Base-by-base conservation (phyloP, 2,888 invertebrate genomes). In the Odontomyia ornata region DNA sequence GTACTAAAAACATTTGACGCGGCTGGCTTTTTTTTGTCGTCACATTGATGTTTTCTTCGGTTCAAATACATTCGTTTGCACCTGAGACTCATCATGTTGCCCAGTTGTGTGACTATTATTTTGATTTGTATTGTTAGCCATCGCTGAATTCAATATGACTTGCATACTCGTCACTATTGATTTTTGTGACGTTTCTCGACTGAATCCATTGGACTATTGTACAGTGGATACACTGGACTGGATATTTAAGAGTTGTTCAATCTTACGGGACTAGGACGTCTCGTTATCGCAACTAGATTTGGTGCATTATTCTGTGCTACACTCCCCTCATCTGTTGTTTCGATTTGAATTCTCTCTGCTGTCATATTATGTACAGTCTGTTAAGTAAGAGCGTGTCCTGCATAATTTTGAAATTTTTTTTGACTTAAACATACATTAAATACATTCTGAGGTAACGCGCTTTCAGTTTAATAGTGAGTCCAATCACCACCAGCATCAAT, bases 211-310 rank as follows among this genome's bases (percentile, higher is more conserved):
- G n/a, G n/a, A n/a, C n/a, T n/a, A n/a, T n/a, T n/a, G n/a, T n/a
- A n/a, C n/a, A n/a, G n/a, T 30, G 94, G 94, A 88, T 95, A 95
- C 76, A 92, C 93, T 69, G 93, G 93, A 87, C 93, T 93, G 81
- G 92, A 91, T 30, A 91, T 92, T 85, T 93, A 93, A 47, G 92
- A 91, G 84, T 93, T 92, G 11, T 93, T 91, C 11, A 90, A 90
- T 83, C 90, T 92, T 84, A 88, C 87, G 79, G 89, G 93, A 86
- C 93, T 93, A 43, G 91, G 92, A 81, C 93, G 88, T 81, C 93
- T 88, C 2, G 92, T 91, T 25, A 91, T 90, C 57, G 90, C 91
- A 43, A 88, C 89, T 82, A 89, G 87, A 85, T 92, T 92, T 23
- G 76, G 30, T 11, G 23, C 43, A 25, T 77, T 77, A 82, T 92